Evolutionary conservation across 2,113 vertebrate species (phyloP).

Genomic region (Oreochromis tanganicae): DNA sequence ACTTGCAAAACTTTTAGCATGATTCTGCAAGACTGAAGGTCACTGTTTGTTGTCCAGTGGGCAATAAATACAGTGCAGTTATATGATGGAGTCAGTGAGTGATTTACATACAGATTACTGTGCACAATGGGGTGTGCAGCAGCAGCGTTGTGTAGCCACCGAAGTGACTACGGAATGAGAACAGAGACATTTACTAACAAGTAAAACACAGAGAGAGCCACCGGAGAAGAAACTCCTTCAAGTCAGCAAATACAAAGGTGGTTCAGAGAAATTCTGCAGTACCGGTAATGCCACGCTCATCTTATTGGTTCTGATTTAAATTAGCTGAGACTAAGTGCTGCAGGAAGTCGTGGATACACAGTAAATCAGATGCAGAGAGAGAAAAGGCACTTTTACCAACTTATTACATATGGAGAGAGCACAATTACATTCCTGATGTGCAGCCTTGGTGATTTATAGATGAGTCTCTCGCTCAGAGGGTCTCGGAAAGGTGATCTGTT

Average conservation of each 20-base stretch:
- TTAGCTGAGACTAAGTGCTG: constrained; percentile 43
- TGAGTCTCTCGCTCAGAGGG: constrained; percentile 28
- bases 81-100: neutral
- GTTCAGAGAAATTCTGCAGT: constrained; percentile 10
- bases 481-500: constrained; percentile 54
- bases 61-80: neutral
- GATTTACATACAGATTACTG: constrained; percentile 66
- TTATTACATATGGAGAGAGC: constrained; percentile 47
- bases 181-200: constrained; percentile 9
- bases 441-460: constrained; percentile 60
- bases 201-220: neutral
- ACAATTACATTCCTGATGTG: constrained; percentile 53
- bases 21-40: neutral
- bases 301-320: constrained; percentile 39
- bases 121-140: neutral
- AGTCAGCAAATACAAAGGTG: constrained; percentile 33
- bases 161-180: constrained; percentile 15
- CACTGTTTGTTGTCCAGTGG: neutral
- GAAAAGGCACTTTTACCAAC: constrained; percentile 32
- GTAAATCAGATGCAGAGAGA: constrained; percentile 42
- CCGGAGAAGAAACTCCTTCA: neutral
- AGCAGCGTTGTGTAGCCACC: neutral
- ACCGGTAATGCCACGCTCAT: neutral
- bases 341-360: constrained; percentile 27
- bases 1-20: neutral